Evolutionary conservation across 1,140 invertebrate genomes (phyloP).

Genomic region (Pogonomyrmex californicus): DNA sequence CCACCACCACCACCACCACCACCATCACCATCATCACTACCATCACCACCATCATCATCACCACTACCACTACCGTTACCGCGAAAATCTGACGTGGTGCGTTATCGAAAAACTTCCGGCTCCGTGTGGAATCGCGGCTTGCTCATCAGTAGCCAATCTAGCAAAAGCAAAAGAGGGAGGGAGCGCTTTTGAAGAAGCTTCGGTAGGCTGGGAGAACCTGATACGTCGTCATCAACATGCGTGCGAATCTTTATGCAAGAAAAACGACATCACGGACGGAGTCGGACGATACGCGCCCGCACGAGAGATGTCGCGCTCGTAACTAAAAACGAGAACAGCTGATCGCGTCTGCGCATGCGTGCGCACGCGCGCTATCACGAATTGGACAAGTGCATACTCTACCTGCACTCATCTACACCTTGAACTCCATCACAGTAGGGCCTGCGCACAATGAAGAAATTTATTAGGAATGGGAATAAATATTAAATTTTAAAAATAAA

Average conservation of each 20-base stretch:
- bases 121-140: not conserved
- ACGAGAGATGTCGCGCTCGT: not conserved
- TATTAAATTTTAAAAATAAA: no score
- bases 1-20: constrained; percentile 26
- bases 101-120: constrained; percentile 48
- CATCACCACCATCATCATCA: constrained; percentile 18
- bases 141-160: not conserved
- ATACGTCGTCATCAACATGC: not conserved
- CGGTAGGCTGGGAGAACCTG: not conserved
- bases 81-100: constrained; percentile 71
- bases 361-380: not conserved
- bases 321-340: constrained; percentile 49
- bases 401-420: no score
- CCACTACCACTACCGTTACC: constrained; percentile 36
- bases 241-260: not conserved
- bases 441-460: no score
- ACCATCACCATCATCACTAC: constrained; percentile 19
- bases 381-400: no score
- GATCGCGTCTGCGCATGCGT: constrained; percentile 30
- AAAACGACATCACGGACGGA: constrained; percentile 7
- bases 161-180: not conserved
- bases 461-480: no score
- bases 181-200: not conserved
- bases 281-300: not conserved
- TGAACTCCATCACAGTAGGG: no score